Conservation (phyloP, 2,888 invertebrate species). For the Crematogaster levior region DNA sequence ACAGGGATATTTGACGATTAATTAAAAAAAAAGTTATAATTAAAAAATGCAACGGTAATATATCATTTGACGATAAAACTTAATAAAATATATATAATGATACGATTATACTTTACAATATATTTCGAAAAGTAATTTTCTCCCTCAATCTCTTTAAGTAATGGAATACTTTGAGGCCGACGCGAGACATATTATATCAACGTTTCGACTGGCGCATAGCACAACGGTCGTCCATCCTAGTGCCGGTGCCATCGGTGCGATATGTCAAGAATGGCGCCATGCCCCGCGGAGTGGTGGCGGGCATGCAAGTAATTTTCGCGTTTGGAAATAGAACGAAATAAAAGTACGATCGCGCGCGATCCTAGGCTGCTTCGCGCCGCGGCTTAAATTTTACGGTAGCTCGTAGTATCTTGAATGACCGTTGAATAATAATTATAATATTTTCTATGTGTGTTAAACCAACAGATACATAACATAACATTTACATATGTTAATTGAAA, state of each 20-base stretch:
- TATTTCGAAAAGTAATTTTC: not conserved
- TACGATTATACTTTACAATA: not conserved
- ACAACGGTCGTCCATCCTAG: slow-evolving; percentile 23
- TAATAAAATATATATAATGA: too few relatives aligned
- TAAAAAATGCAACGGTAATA: not conserved
- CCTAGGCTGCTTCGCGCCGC: slow-evolving; percentile 29
- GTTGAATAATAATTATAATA: not conserved
- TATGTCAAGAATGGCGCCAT: slow-evolving; percentile 77
- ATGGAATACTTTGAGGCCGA: not conserved
- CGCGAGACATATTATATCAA: slow-evolving; percentile 12
- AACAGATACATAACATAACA: too few relatives aligned
- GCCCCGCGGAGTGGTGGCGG: slow-evolving; percentile 55
- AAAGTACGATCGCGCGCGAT: slow-evolving; percentile 61
- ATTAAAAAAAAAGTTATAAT: not conserved
- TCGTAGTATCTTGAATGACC: not conserved
- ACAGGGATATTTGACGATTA: not conserved
- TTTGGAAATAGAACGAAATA: slow-evolving; percentile 76
- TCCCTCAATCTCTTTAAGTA: too few relatives aligned
- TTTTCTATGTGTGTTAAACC: too few relatives aligned
- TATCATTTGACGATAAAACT: not conserved
- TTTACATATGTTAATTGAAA: not conserved
- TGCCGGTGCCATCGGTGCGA: slow-evolving; percentile 68
- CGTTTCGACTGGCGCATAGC: slow-evolving; percentile 41
- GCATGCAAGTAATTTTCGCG: slow-evolving; percentile 76
- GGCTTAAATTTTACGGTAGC: not conserved